Conservation (phyloP, 1,140 invertebrate genomes). For the Meteorus sp. region DNA sequence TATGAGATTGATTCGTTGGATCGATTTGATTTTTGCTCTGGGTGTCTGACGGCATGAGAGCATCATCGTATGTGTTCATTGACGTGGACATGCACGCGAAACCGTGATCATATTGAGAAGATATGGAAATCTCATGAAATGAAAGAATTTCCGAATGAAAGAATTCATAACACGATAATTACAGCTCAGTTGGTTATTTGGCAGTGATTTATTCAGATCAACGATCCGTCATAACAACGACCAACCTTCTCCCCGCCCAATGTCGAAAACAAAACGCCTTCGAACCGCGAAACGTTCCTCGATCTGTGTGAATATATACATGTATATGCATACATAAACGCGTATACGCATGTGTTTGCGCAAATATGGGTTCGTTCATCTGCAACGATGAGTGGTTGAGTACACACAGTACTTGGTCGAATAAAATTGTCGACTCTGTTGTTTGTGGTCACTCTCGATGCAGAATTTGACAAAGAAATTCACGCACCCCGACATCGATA, state of each 20-base stretch:
- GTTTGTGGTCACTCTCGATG: conserved; percentile 57
- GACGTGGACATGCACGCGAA: no score
- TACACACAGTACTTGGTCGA: conserved; percentile 40
- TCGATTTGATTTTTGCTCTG: no score
- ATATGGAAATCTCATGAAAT: no score
- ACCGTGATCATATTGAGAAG: no score
- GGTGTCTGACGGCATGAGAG: no score
- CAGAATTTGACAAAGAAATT: conserved; percentile 36
- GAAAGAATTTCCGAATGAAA: not conserved
- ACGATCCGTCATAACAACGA: conserved; percentile 54
- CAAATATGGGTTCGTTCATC: conserved; percentile 15
- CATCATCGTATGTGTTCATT: no score
- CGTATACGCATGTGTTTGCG: not conserved
- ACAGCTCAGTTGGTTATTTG: no score
- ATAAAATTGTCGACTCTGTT: conserved; percentile 52
- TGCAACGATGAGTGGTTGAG: conserved; percentile 23
- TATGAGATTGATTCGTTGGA: no score
- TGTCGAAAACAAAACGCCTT: conserved; percentile 59
- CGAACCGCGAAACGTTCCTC: conserved; percentile 48
- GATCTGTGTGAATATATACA: conserved; percentile 44
- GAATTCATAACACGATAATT: no score
- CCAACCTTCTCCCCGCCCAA: conserved; percentile 54
- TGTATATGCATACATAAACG: conserved; percentile 1
- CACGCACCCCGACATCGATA: conserved; percentile 23
- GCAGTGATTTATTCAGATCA: conserved; percentile 52